phyloP scores from a whole-genome alignment of 2,888 invertebrate genomes.

The Coenonympha glycerion region DNA sequence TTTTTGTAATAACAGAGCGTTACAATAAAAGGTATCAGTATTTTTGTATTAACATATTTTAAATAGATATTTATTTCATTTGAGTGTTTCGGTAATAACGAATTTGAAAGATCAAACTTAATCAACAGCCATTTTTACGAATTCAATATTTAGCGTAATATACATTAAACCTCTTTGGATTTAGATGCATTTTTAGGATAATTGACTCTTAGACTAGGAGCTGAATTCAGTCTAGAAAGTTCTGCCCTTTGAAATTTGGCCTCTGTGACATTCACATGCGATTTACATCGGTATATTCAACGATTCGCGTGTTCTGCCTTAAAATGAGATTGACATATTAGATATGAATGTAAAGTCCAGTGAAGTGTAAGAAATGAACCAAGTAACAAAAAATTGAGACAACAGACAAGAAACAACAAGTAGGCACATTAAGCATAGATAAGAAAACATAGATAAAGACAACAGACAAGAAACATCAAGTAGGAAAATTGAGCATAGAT shows the following conservation, averaged over 20 bases:
- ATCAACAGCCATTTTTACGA: no score
- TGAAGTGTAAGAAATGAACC: constrained; percentile 15
- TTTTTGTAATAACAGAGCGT: no score
- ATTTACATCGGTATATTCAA: background rate
- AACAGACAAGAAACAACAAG: constrained; percentile 5
- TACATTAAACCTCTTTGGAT: no score
- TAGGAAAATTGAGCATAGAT: background rate
- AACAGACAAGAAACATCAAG: constrained; percentile 6
- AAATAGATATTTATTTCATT: no score
- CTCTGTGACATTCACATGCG: constrained; percentile 11
- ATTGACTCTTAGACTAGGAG: background rate
- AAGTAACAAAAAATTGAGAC: background rate
- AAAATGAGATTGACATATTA: background rate
- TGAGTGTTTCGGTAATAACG: no score
- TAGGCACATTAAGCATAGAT: background rate
- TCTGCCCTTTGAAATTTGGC: constrained; percentile 5
- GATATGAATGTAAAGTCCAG: constrained; percentile 6
- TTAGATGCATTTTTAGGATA: no score
- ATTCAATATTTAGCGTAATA: no score
- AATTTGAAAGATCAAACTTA: no score
- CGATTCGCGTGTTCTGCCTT: background rate
- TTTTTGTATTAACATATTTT: no score
- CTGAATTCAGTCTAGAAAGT: background rate
- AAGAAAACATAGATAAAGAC: background rate
- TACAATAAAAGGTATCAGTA: no score